A percentile compares a stretch with the other conserved stretches of the same genome.
phyloP scores from a whole-genome alignment of 2,113 vertebrate species.

The Tapirus terrestris region DNA sequence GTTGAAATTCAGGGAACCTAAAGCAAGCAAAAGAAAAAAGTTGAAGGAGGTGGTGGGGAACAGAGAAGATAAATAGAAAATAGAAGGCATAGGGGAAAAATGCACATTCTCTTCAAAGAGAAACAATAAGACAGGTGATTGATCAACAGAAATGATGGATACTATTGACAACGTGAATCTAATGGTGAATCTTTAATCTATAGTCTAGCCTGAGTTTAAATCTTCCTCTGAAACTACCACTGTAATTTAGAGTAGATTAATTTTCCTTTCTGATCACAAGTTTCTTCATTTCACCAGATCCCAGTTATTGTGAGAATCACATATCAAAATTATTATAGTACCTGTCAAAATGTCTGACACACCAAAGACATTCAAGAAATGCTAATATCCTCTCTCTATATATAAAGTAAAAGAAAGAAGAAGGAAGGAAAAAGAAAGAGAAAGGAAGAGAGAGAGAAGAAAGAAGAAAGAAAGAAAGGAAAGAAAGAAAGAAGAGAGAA shows the following conservation, averaged over 20 bases:
- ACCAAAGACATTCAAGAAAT: background rate
- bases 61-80: background rate
- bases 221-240: background rate
- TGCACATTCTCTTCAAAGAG: background rate
- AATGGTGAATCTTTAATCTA: background rate
- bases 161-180: background rate
- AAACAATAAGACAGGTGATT: background rate
- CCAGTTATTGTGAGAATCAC: background rate
- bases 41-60: fast-evolving
- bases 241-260: background rate
- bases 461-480: background rate
- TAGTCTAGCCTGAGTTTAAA: background rate
- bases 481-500: background rate
- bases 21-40: background rate
- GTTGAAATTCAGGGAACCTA: background rate
- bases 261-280: background rate
- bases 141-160: background rate
- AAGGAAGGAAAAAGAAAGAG: background rate
- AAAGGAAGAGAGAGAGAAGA: too few species aligned
- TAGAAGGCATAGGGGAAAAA: background rate
- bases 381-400: background rate
- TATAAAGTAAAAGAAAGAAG: background rate
- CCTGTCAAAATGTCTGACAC: background rate
- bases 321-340: background rate
- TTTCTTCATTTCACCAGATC: background rate